A percentile compares a stretch with the other conserved stretches of the same genome.
Evolutionary conservation across 2,797 vertebrate genomes (phyloP).

Genomic region (Thripadectes ignobilis): DNA sequence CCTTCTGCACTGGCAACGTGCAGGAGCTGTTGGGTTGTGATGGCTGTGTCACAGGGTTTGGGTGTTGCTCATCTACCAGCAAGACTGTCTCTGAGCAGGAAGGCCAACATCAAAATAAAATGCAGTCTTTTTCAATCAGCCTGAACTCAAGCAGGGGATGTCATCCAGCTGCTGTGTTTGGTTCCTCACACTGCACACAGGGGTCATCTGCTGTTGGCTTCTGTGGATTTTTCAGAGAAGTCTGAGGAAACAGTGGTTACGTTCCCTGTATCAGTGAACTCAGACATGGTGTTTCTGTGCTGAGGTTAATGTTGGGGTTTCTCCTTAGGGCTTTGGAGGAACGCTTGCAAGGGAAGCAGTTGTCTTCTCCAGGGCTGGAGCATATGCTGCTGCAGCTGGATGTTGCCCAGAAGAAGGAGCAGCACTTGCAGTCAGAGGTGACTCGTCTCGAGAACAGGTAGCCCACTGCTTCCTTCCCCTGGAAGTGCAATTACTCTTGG

Average conservation of each 20-base stretch:
- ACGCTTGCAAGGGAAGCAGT: conserved; percentile 70
- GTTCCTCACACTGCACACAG: neutral
- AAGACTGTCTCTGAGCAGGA: neutral
- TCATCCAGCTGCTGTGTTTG: neutral
- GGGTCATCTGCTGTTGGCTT: neutral
- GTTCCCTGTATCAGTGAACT: neutral
- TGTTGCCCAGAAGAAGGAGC: conserved; percentile 78
- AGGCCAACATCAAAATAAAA: neutral
- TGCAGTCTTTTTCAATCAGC: neutral
- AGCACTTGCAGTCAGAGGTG: conserved; percentile 82
- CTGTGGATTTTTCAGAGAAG: neutral
- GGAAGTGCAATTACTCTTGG: neutral
- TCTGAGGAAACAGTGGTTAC: neutral
- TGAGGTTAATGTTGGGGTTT: neutral
- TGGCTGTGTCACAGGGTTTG: neutral
- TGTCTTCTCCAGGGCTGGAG: conserved; percentile 69
- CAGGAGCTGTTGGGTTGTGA: neutral
- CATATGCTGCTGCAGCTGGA: conserved; percentile 76
- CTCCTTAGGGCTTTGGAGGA: conserved; percentile 82
- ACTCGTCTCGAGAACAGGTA: conserved; percentile 85
- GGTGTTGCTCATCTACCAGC: neutral
- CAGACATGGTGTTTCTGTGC: neutral
- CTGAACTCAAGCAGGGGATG: neutral
- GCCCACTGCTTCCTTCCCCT: neutral
- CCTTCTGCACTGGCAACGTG: neutral